Percentiles rank a stretch among this genome's conserved stretches.
Conservation (phyloP, 1,140 invertebrate species). For the Aradophagus sp. region DNA sequence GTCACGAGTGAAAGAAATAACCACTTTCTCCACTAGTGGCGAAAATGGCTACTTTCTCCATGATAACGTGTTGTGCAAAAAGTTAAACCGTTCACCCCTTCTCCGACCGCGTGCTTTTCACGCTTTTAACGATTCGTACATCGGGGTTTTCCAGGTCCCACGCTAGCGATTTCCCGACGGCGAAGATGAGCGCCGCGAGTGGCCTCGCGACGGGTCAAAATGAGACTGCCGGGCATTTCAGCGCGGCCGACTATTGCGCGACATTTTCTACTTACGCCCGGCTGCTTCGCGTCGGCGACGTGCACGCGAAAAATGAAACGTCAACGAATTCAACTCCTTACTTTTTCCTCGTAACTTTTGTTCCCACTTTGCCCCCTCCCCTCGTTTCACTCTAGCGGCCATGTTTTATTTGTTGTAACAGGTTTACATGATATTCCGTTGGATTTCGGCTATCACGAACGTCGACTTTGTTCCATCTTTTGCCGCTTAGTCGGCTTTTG, state of each 20-base stretch:
- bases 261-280: constrained; percentile 55
- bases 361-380: constrained; percentile 27
- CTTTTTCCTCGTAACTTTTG: constrained; percentile 41
- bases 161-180: constrained; percentile 31
- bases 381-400: constrained; percentile 13
- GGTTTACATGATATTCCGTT: constrained; percentile 35
- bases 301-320: constrained; percentile 56
- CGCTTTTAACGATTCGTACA: constrained; percentile 66
- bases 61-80: too few species aligned
- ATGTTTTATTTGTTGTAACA: constrained; percentile 28
- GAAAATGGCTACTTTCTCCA: too few species aligned
- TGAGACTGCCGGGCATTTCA: constrained; percentile 60
- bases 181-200: constrained; percentile 47
- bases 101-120: constrained; percentile 57
- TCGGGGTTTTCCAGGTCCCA: constrained; percentile 41
- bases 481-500: background rate
- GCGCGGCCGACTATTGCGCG: constrained; percentile 49
- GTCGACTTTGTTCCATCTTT: background rate
- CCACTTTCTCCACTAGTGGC: too few species aligned
- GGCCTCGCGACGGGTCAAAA: constrained; percentile 62
- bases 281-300: constrained; percentile 46
- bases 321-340: constrained; percentile 51
- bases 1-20: too few species aligned
- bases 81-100: too few species aligned
- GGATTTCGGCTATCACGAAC: constrained; percentile 21